These are phyloP conservation scores for Macropodus opercularis DNA, from an alignment of 2,797 vertebrate species.

Conservation along the genomic window DNA sequence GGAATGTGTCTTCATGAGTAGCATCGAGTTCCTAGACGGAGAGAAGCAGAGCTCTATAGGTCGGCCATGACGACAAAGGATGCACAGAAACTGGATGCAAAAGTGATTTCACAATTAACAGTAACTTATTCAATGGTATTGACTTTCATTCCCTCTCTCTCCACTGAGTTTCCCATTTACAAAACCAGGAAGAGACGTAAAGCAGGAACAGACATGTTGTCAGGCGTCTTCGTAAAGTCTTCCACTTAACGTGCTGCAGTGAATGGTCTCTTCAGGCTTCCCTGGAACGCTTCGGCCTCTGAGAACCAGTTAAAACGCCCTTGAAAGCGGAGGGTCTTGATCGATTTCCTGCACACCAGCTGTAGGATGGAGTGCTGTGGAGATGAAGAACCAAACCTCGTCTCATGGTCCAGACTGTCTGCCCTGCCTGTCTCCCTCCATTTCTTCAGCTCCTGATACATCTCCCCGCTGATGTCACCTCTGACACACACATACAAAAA, in stretches of 20 bases:
- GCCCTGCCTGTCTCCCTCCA: conserved; percentile 30
- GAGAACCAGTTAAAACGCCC: conserved; percentile 19
- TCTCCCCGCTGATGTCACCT: conserved; percentile 38
- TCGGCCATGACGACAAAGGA: conserved; percentile 9
- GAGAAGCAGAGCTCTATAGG: neutral
- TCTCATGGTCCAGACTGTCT: conserved; percentile 26
- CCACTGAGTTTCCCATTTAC: neutral
- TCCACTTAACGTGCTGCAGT: neutral
- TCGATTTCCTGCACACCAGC: conserved; percentile 24
- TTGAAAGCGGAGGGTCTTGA: conserved; percentile 17
- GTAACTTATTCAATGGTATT: too few species aligned
- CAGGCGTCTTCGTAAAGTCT: conserved; percentile 27
- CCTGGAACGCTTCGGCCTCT: conserved; percentile 9
- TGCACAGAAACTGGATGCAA: neutral
- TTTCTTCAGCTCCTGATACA: conserved; percentile 42
- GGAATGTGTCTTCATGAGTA: neutral
- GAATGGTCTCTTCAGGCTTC: neutral
- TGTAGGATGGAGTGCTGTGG: conserved; percentile 17
- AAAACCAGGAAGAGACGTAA: conserved; percentile 2
- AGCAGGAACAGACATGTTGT: conserved; percentile 17
- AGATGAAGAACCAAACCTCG: conserved; percentile 31
- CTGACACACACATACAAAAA: conserved; percentile 25
- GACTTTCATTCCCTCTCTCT: neutral
- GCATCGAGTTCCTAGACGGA: neutral
- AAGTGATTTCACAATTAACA: too few species aligned